Evolutionary conservation across 1,140 invertebrate species (phyloP).

Genomic region (Cydia fagiglandana): DNA sequence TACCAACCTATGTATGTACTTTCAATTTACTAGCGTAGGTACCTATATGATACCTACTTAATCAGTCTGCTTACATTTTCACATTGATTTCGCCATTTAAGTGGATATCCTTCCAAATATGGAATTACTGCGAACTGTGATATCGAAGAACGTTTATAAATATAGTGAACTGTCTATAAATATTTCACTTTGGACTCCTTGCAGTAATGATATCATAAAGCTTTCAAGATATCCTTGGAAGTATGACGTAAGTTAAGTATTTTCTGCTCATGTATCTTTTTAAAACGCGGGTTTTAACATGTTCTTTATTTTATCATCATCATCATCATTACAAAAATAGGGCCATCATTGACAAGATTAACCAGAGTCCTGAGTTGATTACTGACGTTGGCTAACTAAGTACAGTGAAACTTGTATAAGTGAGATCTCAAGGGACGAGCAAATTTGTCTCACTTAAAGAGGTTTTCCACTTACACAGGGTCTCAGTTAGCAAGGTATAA

Average conservation of each 20-base stretch:
- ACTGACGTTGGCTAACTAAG: not conserved
- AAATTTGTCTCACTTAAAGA: no score
- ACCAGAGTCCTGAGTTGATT: no score
- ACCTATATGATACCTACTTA: not conserved
- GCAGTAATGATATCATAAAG: not conserved
- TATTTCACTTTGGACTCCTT: slow-evolving; percentile 3
- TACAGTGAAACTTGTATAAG: no score
- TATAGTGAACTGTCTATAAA: not conserved
- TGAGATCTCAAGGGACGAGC: no score
- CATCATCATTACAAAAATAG: not conserved
- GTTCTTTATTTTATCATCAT: not conserved
- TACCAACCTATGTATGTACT: no score
- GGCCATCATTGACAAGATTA: no score
- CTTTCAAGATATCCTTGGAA: slow-evolving; percentile 5
- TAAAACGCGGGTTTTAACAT: not conserved
- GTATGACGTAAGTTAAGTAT: not conserved
- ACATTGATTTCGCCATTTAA: not conserved
- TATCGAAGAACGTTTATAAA: slow-evolving; percentile 14
- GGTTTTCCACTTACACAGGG: no score
- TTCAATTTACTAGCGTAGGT: no score
- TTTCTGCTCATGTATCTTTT: not conserved
- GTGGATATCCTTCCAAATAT: not conserved
- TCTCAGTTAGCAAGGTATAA: no score
- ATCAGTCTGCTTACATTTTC: not conserved
- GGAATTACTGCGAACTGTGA: not conserved